Evolutionary conservation across 2,888 invertebrate species (phyloP).

Genomic region (Drosophila robusta): DNA sequence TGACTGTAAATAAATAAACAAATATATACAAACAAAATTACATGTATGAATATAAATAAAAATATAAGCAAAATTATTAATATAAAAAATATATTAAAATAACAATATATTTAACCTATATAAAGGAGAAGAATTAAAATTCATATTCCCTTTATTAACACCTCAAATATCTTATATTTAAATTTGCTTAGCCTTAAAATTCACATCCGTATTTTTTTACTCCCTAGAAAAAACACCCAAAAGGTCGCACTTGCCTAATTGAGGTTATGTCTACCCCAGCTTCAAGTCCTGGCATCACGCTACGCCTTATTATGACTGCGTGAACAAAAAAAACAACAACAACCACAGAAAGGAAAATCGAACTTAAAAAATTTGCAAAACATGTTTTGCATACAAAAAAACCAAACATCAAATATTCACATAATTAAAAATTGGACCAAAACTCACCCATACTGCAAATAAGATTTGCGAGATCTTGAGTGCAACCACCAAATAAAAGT

Average conservation of each 20-base stretch:
- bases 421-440: slow-evolving; percentile 34
- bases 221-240: not conserved
- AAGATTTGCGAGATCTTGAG: slow-evolving; percentile 33
- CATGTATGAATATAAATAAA: too few relatives aligned
- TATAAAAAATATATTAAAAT: too few relatives aligned
- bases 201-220: too few relatives aligned
- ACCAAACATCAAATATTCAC: slow-evolving; percentile 71
- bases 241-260: slow-evolving; percentile 67
- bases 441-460: slow-evolving; percentile 31
- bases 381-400: slow-evolving; percentile 73
- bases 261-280: slow-evolving; percentile 50
- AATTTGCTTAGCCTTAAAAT: not conserved
- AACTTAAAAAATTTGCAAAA: slow-evolving; percentile 75
- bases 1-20: too few relatives aligned
- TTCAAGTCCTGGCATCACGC: slow-evolving; percentile 43
- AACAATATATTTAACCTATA: too few relatives aligned
- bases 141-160: not conserved
- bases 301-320: slow-evolving; percentile 73
- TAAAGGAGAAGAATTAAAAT: not conserved
- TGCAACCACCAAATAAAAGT: slow-evolving; percentile 39
- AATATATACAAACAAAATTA: too few relatives aligned
- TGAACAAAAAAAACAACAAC: slow-evolving; percentile 50
- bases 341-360: slow-evolving; percentile 33
- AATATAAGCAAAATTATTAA: too few relatives aligned
- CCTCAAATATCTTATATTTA: not conserved